These are phyloP conservation scores for Zelleria hepariella DNA, from an alignment of 2,888 invertebrate genomes.

Conservation along the genomic window DNA sequence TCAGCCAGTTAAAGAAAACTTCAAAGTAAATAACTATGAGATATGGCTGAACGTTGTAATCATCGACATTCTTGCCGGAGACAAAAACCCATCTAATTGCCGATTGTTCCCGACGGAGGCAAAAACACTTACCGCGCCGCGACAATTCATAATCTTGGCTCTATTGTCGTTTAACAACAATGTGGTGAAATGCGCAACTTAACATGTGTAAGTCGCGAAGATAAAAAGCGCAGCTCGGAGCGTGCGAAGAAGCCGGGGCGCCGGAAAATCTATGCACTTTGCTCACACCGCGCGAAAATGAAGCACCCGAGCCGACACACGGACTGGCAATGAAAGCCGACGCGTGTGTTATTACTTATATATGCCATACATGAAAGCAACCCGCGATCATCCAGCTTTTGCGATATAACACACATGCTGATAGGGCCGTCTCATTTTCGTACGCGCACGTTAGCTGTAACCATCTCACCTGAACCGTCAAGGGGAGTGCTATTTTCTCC, in stretches of 20 bases:
- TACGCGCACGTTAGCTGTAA: slow-evolving; percentile 17
- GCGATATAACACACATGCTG: background rate
- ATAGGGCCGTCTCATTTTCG: slow-evolving; percentile 10
- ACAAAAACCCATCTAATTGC: background rate
- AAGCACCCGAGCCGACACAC: slow-evolving; percentile 35
- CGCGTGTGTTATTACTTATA: slow-evolving; percentile 54
- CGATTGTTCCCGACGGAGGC: background rate
- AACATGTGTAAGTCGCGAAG: slow-evolving; percentile 22
- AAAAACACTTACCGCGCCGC: slow-evolving; percentile 46
- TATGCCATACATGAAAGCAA: slow-evolving; percentile 40
- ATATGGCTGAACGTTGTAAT: background rate
- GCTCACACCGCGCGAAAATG: slow-evolving; percentile 31
- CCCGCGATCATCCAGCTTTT: slow-evolving; percentile 12
- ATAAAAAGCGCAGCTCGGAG: slow-evolving; percentile 34
- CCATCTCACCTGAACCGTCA: slow-evolving; percentile 11
- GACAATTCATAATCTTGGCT: slow-evolving; percentile 49
- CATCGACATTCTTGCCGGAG: background rate
- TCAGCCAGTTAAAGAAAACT: background rate
- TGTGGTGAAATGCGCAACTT: slow-evolving; percentile 48
- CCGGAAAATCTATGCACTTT: slow-evolving; percentile 38
- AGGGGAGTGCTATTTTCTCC: background rate
- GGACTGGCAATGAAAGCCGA: slow-evolving; percentile 50
- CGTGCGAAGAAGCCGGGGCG: slow-evolving; percentile 30
- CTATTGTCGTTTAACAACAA: slow-evolving; percentile 39
- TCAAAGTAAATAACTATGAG: background rate